phyloP scores from a whole-genome alignment of 2,113 vertebrate species.

The Plotosus lineatus region DNA sequence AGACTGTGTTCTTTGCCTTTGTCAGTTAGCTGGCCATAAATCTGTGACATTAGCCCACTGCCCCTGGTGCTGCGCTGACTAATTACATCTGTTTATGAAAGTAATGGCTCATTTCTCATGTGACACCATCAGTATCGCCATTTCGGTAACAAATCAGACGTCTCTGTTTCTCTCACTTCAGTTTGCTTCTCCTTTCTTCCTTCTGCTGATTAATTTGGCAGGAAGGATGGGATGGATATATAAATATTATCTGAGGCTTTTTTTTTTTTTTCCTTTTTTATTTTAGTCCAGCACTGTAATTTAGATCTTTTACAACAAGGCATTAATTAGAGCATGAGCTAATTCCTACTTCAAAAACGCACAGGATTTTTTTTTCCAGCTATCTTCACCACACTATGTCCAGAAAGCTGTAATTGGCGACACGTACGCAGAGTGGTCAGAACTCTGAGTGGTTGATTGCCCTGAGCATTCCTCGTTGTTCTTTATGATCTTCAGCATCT shows the following conservation, averaged over 20 bases:
- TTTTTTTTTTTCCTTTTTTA: neutral
- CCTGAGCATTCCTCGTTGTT: slow-evolving; percentile 22
- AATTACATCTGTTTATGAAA: slow-evolving; percentile 71
- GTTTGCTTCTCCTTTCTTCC: slow-evolving; percentile 10
- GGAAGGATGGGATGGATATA: slow-evolving; percentile 22
- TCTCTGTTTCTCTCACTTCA: slow-evolving; percentile 6
- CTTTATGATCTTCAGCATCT: slow-evolving; percentile 53
- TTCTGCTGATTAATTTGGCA: slow-evolving; percentile 30
- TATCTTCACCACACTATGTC: neutral
- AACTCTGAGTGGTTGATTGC: slow-evolving; percentile 19
- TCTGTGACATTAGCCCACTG: slow-evolving; percentile 68
- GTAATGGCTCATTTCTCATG: slow-evolving; percentile 62
- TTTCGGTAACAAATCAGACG: slow-evolving; percentile 31
- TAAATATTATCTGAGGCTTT: slow-evolving; percentile 41
- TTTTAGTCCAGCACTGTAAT: slow-evolving; percentile 38
- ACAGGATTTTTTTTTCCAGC: slow-evolving; percentile 37
- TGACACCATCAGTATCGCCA: slow-evolving; percentile 49
- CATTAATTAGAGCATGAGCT: slow-evolving; percentile 59
- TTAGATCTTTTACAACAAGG: slow-evolving; percentile 55
- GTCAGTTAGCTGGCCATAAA: slow-evolving; percentile 64
- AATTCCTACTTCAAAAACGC: slow-evolving; percentile 57
- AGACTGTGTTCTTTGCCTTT: slow-evolving; percentile 62
- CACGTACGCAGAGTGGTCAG: neutral
- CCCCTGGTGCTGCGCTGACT: slow-evolving; percentile 58
- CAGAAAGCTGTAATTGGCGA: slow-evolving; percentile 2